Evolutionary conservation across 2,113 vertebrate species (phyloP).

Genomic region (Phodopus roborovskii): DNA sequence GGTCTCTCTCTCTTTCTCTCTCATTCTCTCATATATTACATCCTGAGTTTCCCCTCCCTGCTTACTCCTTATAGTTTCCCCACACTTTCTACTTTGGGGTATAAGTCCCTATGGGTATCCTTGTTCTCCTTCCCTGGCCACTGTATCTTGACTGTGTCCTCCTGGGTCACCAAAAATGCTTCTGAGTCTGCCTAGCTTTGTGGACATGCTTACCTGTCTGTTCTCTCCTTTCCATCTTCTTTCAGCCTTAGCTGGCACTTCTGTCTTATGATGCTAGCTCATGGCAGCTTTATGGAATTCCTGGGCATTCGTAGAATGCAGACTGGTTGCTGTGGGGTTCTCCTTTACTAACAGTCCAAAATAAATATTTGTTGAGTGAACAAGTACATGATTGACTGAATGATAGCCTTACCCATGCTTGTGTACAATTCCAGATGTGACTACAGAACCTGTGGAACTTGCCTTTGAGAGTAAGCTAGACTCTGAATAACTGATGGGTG

Average conservation of each 20-base stretch:
- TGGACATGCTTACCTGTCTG: neutral
- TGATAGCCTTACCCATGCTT: neutral
- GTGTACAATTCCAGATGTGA: neutral
- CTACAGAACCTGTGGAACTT: neutral
- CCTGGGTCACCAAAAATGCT: neutral
- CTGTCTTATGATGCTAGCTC: neutral
- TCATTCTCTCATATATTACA: neutral
- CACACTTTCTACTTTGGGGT: neutral
- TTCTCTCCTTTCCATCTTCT: neutral
- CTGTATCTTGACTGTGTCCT: neutral
- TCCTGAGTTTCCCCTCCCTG: neutral
- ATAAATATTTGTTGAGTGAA: neutral
- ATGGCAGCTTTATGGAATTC: neutral
- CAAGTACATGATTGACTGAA: neutral
- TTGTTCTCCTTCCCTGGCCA: neutral
- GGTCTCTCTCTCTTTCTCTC: neutral
- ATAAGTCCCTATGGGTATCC: rapidly evolving
- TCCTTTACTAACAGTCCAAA: neutral
- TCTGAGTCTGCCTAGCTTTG: neutral
- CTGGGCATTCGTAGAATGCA: neutral
- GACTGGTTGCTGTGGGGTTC: neutral
- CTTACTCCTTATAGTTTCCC: neutral
- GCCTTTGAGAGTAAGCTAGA: neutral
- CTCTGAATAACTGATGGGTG: neutral
- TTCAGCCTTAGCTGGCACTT: neutral